phyloP scores from a whole-genome alignment of 2,113 vertebrate species.

The Paradoxurus hermaphroditus region DNA sequence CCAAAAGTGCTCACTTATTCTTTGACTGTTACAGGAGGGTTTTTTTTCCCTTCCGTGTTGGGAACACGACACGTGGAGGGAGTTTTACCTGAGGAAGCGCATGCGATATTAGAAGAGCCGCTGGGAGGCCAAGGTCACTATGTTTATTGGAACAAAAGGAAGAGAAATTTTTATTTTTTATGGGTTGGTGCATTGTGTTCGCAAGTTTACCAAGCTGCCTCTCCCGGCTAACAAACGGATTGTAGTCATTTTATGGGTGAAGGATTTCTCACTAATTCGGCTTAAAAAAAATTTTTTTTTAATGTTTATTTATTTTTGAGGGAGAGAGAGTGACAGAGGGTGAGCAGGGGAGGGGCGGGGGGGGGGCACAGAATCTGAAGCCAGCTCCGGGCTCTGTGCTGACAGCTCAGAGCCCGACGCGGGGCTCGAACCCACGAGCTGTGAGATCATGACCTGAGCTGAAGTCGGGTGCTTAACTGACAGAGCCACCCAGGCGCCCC shows the following conservation, averaged over 20 bases:
- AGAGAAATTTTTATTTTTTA: conserved; percentile 19
- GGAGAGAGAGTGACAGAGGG: no score
- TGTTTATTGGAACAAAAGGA: conserved; percentile 27
- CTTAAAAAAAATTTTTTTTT: neutral
- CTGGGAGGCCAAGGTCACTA: neutral
- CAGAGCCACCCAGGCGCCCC: no score
- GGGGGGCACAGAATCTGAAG: no score
- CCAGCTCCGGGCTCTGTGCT: no score
- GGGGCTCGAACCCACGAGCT: no score
- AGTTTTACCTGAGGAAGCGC: conserved; percentile 33
- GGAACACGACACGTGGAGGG: conserved; percentile 41
- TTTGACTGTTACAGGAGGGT: neutral
- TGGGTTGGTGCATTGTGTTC: neutral
- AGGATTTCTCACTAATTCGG: neutral
- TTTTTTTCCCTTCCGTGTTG: neutral
- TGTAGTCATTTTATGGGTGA: neutral
- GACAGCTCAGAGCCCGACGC: no score
- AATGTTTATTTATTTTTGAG: neutral
- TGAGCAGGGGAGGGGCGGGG: no score
- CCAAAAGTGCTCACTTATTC: conserved; percentile 18
- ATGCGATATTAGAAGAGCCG: conserved; percentile 1
- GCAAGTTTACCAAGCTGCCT: neutral
- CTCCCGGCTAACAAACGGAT: conserved; percentile 1
- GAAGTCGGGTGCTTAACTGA: no score
- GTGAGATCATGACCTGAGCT: no score